phyloP scores from a whole-genome alignment of 2,888 invertebrate species.

The Drosophila seclusa region DNA sequence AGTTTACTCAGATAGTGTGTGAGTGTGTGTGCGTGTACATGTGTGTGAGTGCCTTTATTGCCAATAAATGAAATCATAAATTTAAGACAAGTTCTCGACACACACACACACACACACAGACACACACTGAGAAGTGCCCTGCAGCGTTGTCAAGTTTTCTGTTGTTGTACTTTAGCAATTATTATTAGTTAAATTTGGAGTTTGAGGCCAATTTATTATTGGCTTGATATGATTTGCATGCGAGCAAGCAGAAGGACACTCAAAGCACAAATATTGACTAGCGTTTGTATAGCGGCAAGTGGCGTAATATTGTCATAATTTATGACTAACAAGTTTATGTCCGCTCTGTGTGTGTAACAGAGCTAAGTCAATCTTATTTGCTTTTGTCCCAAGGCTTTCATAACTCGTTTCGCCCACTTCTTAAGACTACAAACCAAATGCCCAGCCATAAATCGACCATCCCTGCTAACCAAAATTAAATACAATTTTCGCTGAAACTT shows the following conservation, averaged over 20 bases:
- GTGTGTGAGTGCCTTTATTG: conserved; percentile 43
- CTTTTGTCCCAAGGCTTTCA: conserved; percentile 10
- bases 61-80: conserved; percentile 67
- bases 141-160: conserved; percentile 41
- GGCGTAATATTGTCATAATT: conserved; percentile 54
- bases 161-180: conserved; percentile 56
- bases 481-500: conserved; percentile 1
- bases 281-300: conserved; percentile 42
- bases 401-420: conserved; percentile 6
- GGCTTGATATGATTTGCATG: conserved; percentile 40
- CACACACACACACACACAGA: conserved; percentile 4
- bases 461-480: conserved; percentile 19
- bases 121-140: conserved; percentile 14
- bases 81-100: conserved; percentile 47
- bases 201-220: conserved; percentile 52
- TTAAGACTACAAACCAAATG: conserved; percentile 6
- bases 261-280: conserved; percentile 44
- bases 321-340: conserved; percentile 49
- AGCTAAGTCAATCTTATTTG: conserved; percentile 34
- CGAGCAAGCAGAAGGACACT: conserved; percentile 19
- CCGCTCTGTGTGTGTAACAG: not conserved
- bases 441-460: conserved; percentile 14
- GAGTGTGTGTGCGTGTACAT: conserved; percentile 4
- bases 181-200: conserved; percentile 60
- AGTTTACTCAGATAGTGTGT: not conserved